phyloP scores from a whole-genome alignment of 2,113 vertebrate species.

The Ictidomys tridecemlineatus region DNA sequence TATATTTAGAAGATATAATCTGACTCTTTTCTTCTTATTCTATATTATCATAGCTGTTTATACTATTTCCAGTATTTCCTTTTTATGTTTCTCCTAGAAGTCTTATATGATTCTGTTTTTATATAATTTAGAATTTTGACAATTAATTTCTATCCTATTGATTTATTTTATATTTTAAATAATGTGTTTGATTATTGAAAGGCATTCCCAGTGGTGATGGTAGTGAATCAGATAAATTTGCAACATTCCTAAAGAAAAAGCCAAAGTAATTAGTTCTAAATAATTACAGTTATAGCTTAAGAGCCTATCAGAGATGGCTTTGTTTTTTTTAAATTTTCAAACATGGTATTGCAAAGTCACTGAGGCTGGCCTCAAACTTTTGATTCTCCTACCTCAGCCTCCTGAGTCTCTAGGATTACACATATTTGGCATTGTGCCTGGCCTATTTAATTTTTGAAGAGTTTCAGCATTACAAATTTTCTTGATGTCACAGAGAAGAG shows the following conservation, averaged over 20 bases:
- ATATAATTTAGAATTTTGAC: background rate
- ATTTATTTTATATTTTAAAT: background rate
- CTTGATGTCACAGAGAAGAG: background rate
- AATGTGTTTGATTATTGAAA: background rate
- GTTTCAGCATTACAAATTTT: background rate
- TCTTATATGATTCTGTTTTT: constrained; percentile 20
- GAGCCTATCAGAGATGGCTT: background rate
- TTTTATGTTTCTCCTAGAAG: background rate
- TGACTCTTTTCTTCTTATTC: background rate
- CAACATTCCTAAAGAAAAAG: background rate
- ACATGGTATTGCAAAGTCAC: background rate
- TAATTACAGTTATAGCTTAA: background rate
- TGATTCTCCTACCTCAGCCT: background rate
- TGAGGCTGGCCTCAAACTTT: background rate
- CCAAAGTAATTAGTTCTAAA: background rate
- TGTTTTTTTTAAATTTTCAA: background rate
- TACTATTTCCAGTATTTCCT: background rate
- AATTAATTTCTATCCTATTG: background rate
- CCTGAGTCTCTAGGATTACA: background rate
- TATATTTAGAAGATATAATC: background rate
- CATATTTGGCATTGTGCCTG: background rate
- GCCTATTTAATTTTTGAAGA: constrained; percentile 10
- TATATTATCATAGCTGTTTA: background rate
- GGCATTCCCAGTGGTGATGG: background rate
- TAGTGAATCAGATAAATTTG: constrained; percentile 31